Evolutionary conservation across 1,140 invertebrate species (phyloP).

Genomic region (Phymorhynchus buccinoides): DNA sequence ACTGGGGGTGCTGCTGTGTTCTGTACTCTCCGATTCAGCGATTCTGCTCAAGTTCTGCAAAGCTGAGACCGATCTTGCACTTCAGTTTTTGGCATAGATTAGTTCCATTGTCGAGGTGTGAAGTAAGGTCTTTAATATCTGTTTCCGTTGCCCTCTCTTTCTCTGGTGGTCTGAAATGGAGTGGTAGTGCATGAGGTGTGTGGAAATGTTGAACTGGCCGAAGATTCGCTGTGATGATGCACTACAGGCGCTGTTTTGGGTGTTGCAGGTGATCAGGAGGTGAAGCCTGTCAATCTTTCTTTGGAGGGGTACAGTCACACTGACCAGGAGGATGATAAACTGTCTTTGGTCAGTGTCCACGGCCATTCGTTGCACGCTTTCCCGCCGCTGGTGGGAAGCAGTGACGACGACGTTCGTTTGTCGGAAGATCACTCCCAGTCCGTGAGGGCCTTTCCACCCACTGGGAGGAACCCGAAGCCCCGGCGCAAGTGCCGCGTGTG

Average conservation of each 20-base stretch:
- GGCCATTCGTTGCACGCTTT: not conserved
- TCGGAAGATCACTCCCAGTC: slow-evolving; percentile 7
- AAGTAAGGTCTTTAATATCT: no score
- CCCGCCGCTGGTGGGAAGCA: not conserved
- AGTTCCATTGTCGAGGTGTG: no score
- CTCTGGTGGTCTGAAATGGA: no score
- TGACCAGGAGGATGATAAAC: not conserved
- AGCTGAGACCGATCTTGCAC: no score
- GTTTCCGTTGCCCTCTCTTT: no score
- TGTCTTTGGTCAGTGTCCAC: not conserved
- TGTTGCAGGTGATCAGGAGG: slow-evolving; percentile 18
- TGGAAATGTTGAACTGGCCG: not conserved
- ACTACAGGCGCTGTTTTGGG: slow-evolving; percentile 1
- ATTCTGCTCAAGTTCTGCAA: no score
- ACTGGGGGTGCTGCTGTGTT: no score
- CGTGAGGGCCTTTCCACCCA: not conserved
- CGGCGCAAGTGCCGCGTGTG: slow-evolving; percentile 3
- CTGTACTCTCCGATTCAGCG: no score
- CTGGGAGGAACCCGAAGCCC: slow-evolving; percentile 6
- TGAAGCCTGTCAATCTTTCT: slow-evolving; percentile 20
- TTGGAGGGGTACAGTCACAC: not conserved
- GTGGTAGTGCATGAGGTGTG: not conserved
- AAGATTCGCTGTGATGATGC: not conserved
- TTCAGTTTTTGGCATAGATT: no score
- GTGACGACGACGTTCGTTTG: slow-evolving; percentile 23